Base-by-base conservation (phyloP, 2,888 invertebrate species). In the Lasioglossum oenotherae region DNA sequence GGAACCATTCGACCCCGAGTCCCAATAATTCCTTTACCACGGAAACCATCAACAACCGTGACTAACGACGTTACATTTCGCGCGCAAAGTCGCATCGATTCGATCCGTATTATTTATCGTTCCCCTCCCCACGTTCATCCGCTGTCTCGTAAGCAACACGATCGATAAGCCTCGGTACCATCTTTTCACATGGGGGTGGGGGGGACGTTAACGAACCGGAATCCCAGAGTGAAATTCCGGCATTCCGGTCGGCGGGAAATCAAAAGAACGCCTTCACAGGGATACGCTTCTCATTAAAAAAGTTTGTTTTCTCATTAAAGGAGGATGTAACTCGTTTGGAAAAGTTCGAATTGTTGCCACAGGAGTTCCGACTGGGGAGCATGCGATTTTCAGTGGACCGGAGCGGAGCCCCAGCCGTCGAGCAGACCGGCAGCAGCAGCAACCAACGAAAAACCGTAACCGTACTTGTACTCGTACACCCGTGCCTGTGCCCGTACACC, bases 241-340 rank as follows among this genome's bases (percentile, higher is more conserved):
- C 46, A 31, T 69, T 82, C 38, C 46, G 57, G 27, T 41, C 46
- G 16, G 35, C 41, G 49, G 41, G 53, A 74, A 74, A 69, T 84
- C 76, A 49, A 76, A 80, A 75, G 85, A 81, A 73, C 67, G 75
- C 49, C 67, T 44, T 53, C 76, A 46, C 60, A 57, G 44, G 76
- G 49, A 67, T 60, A 57, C 31, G 74, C 27, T 86, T 86, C 86
- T 85, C 86, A 85, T 87, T 87, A 82, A 82, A 87, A 86, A 86
- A 87, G 86, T 86, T 87, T 77, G 86, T 85, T 82, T 82, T 85
- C 86, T 79, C 86, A 82, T 86, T 83, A 86, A 87, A 83, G 72
- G 79, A 38, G 79, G 77, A 83, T 83, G 83, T 80, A 80, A 86
- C 83, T 81, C 78, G 74, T 64, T 27, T 77, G 81, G 76, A 72